These are phyloP conservation scores for Siniperca undulata DNA, from an alignment of 2,797 vertebrate species.

Conservation along the genomic window DNA sequence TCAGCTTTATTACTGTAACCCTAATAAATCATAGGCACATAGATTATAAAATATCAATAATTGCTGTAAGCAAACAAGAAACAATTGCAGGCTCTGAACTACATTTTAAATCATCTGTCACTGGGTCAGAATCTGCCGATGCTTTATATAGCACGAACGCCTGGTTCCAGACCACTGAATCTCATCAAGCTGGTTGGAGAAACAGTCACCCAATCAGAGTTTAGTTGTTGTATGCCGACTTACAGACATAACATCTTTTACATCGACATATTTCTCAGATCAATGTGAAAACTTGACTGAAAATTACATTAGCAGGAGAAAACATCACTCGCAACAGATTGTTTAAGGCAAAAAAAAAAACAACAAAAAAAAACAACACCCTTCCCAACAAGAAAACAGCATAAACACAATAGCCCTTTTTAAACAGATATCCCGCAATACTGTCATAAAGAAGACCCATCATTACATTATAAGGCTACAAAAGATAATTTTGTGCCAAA, in stretches of 20 bases:
- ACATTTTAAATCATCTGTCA: neutral
- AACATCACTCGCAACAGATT: no score
- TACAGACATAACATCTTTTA: neutral
- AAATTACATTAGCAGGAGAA: neutral
- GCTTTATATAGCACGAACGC: neutral
- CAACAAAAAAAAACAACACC: neutral
- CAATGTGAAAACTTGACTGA: neutral
- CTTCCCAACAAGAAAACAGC: neutral
- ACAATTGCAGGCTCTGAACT: neutral
- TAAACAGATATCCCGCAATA: no score
- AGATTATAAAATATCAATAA: neutral
- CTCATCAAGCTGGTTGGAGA: neutral
- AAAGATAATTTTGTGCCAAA: neutral
- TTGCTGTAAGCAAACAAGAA: neutral
- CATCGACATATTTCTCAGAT: neutral
- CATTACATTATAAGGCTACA: no score
- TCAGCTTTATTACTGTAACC: neutral
- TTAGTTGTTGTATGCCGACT: neutral
- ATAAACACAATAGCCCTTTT: no score
- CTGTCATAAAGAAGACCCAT: no score
- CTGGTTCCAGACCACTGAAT: neutral
- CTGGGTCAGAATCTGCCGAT: neutral
- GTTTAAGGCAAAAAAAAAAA: no score
- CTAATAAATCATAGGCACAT: neutral
- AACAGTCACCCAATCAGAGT: no score